Base-by-base conservation (phyloP, 2,113 vertebrate genomes). In the Aegithalos caudatus region DNA sequence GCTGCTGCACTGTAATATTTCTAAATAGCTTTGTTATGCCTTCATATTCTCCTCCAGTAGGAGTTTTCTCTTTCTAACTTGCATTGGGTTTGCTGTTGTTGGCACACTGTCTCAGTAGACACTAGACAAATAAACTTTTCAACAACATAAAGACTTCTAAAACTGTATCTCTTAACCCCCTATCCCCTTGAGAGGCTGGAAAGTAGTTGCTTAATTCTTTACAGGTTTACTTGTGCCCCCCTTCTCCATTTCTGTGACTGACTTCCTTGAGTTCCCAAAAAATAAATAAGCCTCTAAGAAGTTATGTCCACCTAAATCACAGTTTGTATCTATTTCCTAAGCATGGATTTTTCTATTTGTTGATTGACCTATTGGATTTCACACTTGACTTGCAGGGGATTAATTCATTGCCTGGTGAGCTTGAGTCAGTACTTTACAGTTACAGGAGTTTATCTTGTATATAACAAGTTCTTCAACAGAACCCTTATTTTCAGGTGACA, bases 1-100 rank as follows among this genome's bases (percentile, higher is more conserved):
- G 96, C 95, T 96, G 95, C 56, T 94, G 80, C 60, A 80, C 73
- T 95, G 80, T 20, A 79, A 73, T 79, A 74, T 81, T 92, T 95
- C 91, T 93, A 80, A 97, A 95, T 37, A 88, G 86, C 53, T 94
- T 66, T 83, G 71, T 81, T 81, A 86, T 70, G 67, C 83, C 76
- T 95, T 89, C 87, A 82, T 61, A 60, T 78, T 77, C 92, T 74
- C 71, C 23, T 86, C 73, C 40, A 94, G 86, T 45, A 88, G 85
- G 67, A 81, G 62, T 70, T 81, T 72, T 92, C 40, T 79, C 67
- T 81, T 64, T 65, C 62, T 74, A 31, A 69, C 37, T 84, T 62
- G 82, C 60, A 48, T 51, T 45, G 67, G 44, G 33, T 90, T 89
- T 96, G 94, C 94, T 96, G 84, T 88, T 96, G 86, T 92, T 97